A percentile compares a stretch with the other conserved stretches of the same genome.
Evolutionary conservation across 2,888 invertebrate genomes (phyloP).

Genomic region (Dryadula phaetusa): DNA sequence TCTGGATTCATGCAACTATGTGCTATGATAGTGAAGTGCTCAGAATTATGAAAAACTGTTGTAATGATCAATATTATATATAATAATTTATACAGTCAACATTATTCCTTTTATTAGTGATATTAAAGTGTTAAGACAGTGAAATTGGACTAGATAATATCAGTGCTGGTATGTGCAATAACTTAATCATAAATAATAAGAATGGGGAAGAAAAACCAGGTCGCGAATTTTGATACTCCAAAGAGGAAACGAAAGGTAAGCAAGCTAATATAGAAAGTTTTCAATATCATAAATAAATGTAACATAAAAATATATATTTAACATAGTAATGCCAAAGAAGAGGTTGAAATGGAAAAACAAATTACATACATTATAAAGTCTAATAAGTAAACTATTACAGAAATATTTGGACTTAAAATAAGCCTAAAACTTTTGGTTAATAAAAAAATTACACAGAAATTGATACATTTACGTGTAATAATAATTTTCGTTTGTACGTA

Average conservation of each 20-base stretch:
- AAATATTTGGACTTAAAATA: too few species aligned
- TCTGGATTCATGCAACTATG: constrained; percentile 39
- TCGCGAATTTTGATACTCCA: constrained; percentile 63
- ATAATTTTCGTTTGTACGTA: too few species aligned
- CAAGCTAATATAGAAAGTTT: constrained; percentile 38
- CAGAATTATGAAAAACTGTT: constrained; percentile 11
- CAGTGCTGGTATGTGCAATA: constrained; percentile 30
- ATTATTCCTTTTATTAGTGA: constrained; percentile 11
- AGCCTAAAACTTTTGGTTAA: background rate
- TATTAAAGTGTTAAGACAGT: constrained; percentile 10
- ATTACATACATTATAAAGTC: background rate
- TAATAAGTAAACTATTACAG: too few species aligned
- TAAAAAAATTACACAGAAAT: background rate
- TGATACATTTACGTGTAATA: too few species aligned
- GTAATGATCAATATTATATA: background rate
- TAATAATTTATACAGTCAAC: background rate
- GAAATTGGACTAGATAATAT: background rate
- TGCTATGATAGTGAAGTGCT: constrained; percentile 44
- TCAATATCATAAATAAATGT: background rate
- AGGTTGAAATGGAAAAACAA: too few species aligned
- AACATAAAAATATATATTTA: too few species aligned
- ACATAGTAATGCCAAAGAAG: too few species aligned
- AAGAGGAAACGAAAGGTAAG: constrained; percentile 74
- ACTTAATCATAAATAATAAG: constrained; percentile 44
- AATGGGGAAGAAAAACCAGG: constrained; percentile 63